Evolutionary conservation across 2,888 invertebrate species (phyloP).

Genomic region (Athalia cordata): DNA sequence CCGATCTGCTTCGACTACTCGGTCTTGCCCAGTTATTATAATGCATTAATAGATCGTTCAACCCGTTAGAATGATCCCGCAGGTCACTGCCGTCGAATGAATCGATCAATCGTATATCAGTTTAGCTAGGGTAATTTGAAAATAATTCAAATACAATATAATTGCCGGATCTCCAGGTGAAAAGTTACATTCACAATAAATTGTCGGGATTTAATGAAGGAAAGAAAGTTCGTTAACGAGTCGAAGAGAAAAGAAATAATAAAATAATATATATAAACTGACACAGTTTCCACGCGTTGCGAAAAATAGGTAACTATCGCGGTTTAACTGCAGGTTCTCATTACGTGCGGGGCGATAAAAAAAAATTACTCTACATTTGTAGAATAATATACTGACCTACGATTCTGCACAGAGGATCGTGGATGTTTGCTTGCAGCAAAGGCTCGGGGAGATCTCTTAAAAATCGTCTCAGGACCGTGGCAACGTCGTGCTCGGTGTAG

Average conservation of each 20-base stretch:
- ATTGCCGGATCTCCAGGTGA: too few species aligned
- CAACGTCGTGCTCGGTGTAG: conserved; percentile 91
- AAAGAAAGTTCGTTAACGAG: conserved; percentile 8
- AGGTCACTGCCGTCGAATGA: background rate
- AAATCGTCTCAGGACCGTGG: conserved; percentile 91
- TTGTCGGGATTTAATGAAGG: background rate
- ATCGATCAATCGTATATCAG: too few species aligned
- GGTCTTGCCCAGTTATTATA: conserved; percentile 14
- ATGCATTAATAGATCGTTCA: conserved; percentile 22
- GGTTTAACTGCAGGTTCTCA: too few species aligned
- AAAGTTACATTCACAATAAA: background rate
- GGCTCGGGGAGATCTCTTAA: conserved; percentile 92
- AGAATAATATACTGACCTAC: conserved; percentile 80
- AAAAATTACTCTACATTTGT: too few species aligned
- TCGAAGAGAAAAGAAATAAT: background rate
- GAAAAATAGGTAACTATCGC: background rate
- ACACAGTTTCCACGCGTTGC: conserved; percentile 22
- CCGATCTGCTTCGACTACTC: conserved; percentile 17
- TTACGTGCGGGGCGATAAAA: too few species aligned
- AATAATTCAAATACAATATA: too few species aligned
- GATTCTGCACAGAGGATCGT: conserved; percentile 81
- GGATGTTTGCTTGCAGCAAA: conserved; percentile 83
- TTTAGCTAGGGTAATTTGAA: too few species aligned
- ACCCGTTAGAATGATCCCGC: background rate
- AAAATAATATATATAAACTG: conserved; percentile 30